These are phyloP conservation scores for Gallinago jamesoni DNA, from an alignment of 2,113 vertebrate genomes.

Conservation along the genomic window DNA sequence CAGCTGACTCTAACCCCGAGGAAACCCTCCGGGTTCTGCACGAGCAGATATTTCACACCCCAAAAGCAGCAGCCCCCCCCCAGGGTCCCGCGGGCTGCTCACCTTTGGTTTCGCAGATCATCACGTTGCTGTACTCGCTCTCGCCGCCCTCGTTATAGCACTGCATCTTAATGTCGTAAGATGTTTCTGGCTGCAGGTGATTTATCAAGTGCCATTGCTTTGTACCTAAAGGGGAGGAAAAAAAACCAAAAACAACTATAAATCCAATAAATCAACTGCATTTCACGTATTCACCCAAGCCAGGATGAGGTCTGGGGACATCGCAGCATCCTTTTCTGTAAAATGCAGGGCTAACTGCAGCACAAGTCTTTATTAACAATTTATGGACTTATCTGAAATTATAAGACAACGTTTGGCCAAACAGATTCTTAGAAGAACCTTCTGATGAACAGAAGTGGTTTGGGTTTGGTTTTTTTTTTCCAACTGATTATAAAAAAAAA, in stretches of 20 bases:
- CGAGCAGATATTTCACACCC: accelerated
- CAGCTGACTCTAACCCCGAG: not conserved
- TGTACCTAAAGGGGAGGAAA: slow-evolving; percentile 71
- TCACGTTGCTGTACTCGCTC: slow-evolving; percentile 95
- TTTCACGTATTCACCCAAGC: not conserved
- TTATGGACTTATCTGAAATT: not conserved
- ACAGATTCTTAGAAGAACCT: not conserved
- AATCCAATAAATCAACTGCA: not conserved
- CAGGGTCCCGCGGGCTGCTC: not conserved
- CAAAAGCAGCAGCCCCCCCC: not conserved
- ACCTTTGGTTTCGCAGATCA: slow-evolving; percentile 98
- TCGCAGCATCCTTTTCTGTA: accelerated
- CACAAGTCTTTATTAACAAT: not conserved
- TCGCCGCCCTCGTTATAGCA: slow-evolving; percentile 91
- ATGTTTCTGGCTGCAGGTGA: slow-evolving; percentile 91
- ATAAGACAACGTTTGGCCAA: accelerated
- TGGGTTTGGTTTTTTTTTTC: not conserved
- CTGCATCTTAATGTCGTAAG: slow-evolving; percentile 97
- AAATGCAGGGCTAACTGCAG: not conserved
- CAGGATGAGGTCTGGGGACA: accelerated
- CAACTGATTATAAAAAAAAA: not conserved
- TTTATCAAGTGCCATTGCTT: slow-evolving; percentile 93
- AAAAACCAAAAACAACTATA: not conserved
- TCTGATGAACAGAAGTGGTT: not conserved
- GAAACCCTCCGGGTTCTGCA: not conserved